Evolutionary conservation across 2,113 vertebrate species (phyloP).

Genomic region (Vulpes lagopus): DNA sequence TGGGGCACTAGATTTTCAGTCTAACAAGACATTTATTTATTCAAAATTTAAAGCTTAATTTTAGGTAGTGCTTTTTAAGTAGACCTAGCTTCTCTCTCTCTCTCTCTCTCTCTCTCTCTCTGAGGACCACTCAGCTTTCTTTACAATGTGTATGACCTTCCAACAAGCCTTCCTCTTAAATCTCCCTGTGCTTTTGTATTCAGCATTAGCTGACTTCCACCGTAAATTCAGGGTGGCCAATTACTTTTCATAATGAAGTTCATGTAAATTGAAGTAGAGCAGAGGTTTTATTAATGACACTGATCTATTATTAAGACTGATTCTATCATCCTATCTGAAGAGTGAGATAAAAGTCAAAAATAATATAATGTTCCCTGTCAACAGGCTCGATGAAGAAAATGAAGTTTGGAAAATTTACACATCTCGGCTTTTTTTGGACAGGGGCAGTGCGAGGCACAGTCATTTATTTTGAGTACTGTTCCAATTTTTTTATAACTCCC

Average conservation of each 20-base stretch:
- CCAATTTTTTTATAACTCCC: not conserved
- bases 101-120: not conserved
- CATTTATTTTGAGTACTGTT: constrained; percentile 48
- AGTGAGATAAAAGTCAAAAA: constrained; percentile 59
- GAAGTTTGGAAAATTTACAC: constrained; percentile 50
- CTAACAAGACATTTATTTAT: constrained; percentile 29
- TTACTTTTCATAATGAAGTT: constrained; percentile 69
- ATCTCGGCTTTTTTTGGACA: not conserved
- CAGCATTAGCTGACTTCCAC: not conserved
- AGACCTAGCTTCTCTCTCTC: not conserved
- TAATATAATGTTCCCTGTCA: constrained; percentile 44
- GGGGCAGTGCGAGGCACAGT: not conserved
- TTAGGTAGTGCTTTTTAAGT: not conserved
- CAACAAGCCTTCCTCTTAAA: not conserved
- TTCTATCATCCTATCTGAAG: constrained; percentile 9
- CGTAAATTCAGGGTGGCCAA: constrained; percentile 55
- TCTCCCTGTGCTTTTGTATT: constrained; percentile 14
- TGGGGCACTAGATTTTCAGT: constrained; percentile 28
- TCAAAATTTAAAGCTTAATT: constrained; percentile 42
- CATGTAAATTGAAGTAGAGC: constrained; percentile 54
- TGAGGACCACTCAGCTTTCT: not conserved
- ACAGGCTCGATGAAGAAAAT: constrained; percentile 47
- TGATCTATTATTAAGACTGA: constrained; percentile 63
- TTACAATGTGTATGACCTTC: not conserved
- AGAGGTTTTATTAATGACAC: constrained; percentile 65